Percentiles rank a stretch among this genome's conserved stretches.
phyloP scores from a whole-genome alignment of 2,888 invertebrate genomes.

The Halictus ligatus region DNA sequence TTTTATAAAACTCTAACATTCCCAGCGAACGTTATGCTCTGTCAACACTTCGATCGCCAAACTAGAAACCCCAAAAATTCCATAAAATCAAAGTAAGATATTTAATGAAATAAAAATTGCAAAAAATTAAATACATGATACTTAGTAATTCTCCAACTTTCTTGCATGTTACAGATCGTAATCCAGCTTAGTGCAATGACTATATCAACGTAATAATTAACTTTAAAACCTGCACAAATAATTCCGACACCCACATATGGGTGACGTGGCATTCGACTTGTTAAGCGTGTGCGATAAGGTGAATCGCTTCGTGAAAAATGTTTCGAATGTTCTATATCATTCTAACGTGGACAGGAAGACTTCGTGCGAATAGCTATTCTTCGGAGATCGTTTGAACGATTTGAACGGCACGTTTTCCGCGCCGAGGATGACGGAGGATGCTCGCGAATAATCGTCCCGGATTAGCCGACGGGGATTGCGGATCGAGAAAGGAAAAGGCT shows the following conservation, averaged over 20 bases:
- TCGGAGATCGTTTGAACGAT: not conserved
- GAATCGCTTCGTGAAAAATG: not conserved
- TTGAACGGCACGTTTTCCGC: not conserved
- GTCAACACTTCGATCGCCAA: too few relatives aligned
- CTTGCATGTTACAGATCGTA: too few relatives aligned
- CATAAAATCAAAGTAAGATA: too few relatives aligned
- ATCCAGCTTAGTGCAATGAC: too few relatives aligned
- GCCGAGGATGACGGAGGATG: not conserved
- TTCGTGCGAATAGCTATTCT: not conserved
- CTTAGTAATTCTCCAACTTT: too few relatives aligned
- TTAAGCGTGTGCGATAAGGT: not conserved
- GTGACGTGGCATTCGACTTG: too few relatives aligned
- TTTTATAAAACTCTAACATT: not conserved
- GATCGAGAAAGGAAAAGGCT: not conserved
- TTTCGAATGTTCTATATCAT: not conserved
- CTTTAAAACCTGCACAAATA: too few relatives aligned
- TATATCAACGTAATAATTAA: too few relatives aligned
- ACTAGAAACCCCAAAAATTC: too few relatives aligned
- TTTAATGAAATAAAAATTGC: too few relatives aligned
- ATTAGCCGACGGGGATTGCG: constrained; percentile 2
- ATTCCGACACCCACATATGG: too few relatives aligned
- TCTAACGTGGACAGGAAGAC: not conserved
- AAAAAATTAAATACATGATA: too few relatives aligned
- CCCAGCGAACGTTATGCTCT: not conserved
- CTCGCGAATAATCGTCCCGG: not conserved